Evolutionary conservation across 1,140 invertebrate species (phyloP).

Genomic region (Semibalanus balanoides): DNA sequence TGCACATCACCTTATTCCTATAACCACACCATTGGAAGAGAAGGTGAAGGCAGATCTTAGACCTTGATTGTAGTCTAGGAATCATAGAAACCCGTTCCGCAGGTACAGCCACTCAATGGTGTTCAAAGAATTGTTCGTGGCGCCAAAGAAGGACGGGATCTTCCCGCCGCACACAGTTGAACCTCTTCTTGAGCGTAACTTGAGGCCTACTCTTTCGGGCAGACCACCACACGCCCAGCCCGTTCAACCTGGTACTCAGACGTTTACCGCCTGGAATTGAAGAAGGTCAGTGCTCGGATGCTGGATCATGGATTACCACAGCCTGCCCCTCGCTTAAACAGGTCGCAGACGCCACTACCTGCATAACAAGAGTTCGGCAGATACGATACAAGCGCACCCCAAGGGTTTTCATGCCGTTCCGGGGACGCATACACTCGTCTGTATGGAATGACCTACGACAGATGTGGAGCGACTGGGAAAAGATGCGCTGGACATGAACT

Average conservation of each 20-base stretch:
- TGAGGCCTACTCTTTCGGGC: constrained; percentile 1
- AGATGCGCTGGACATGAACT: constrained; percentile 1
- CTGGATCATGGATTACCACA: constrained; percentile 9
- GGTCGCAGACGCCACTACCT: constrained; percentile 4
- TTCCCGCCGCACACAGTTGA: constrained; percentile 7
- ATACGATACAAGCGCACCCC: background rate
- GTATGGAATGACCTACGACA: constrained; percentile 6
- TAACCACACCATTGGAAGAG: constrained; percentile 11
- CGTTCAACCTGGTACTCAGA: constrained; percentile 14
- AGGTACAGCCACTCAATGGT: constrained; percentile 10
- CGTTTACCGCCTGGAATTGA: background rate
- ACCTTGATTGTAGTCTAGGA: constrained; percentile 8
- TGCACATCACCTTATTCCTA: constrained; percentile 7
- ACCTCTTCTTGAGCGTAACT: constrained; percentile 8
- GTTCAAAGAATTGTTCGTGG: constrained; percentile 11
- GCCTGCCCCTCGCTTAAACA: constrained; percentile 10
- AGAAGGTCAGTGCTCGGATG: constrained; percentile 10
- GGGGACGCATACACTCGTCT: constrained; percentile 5
- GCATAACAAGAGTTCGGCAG: constrained; percentile 11
- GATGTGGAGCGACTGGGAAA: constrained; percentile 5
- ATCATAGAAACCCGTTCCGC: constrained; percentile 8
- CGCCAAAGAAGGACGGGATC: constrained; percentile 9
- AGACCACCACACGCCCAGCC: constrained; percentile 10
- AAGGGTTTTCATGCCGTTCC: background rate
- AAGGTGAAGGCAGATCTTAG: constrained; percentile 12